Base-by-base conservation (phyloP, 92 coral and sea anemone species). In the Porites rus region DNA sequence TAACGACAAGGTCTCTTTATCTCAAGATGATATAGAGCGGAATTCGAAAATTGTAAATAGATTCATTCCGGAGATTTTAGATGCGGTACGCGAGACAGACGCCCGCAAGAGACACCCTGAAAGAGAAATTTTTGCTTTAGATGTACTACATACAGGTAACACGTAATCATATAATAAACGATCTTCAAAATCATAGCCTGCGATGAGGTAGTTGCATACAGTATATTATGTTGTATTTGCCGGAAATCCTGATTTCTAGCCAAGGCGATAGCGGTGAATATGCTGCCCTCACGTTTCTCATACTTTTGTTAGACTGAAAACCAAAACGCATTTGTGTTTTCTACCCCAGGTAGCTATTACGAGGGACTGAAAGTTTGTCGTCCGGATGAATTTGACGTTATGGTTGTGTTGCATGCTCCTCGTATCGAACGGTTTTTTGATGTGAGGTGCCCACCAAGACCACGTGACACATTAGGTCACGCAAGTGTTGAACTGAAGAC, bases 341-440 rank as follows among this genome's bases (percentile, higher is more conserved):
- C 17, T 20, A 8, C 69, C 19, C 18, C 69, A 89, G 93, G 93
- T n/a, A 91, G 93, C 75, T 91, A 87, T 56, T 91, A 87, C 81
- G 93, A 91, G 62, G 54, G 63, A 13, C 54, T 91, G n/a, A 91
- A 82, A 69, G 93, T 91, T 60, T 61, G 69, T 12, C 77, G 81
- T 46, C 91, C 93, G 3, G 51, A 14, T 43, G 93, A 91, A 65
- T 91, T 91, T 52, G 93, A 91, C 80, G 75, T 87, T 20, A 91
- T 87, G 93, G 74, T 91, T 1, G 80, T 66, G 13, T 51, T 91
- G 22, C 77, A 87, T 9, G 65, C 68, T 7, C 56, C 43, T 11
- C 85, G 70, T 12, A 51, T 82, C 79, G 53, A 67, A 11, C n/a
- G 56, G 1, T 75, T 77, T 69, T 81, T 91, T 75, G 0, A 52